Conservation (phyloP, 2,113 vertebrate genomes). For the Halichoerus grypus region DNA sequence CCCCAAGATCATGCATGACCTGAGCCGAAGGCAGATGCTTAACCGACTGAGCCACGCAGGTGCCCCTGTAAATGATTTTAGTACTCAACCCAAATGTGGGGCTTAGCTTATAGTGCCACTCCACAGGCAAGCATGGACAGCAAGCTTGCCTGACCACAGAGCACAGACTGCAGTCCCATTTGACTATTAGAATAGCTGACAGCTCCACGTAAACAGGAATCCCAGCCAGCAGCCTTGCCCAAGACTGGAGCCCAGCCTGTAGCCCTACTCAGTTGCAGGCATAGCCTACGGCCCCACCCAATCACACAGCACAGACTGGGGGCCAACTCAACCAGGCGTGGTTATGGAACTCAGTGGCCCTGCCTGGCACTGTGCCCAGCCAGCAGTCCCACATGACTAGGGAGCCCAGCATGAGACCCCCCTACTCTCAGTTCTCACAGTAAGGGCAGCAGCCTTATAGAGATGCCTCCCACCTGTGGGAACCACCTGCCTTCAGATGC, state of each 20-base stretch:
- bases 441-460: background rate
- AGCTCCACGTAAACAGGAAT: background rate
- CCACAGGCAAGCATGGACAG: background rate
- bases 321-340: background rate
- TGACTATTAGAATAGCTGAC: no score
- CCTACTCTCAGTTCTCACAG: background rate
- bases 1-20: no score
- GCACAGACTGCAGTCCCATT: no score
- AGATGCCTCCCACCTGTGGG: background rate
- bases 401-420: background rate
- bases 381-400: background rate
- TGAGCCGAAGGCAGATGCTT: no score
- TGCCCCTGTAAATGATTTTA: background rate
- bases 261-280: background rate
- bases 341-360: background rate
- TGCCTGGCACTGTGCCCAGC: background rate
- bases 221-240: background rate
- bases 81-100: background rate
- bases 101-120: background rate
- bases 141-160: background rate
- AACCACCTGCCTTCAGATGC: background rate
- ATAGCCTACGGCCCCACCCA: background rate
- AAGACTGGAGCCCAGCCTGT: background rate
- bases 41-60: no score
- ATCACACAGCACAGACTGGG: background rate